These are phyloP conservation scores for Orientallactaga sibirica DNA, from an alignment of 2,797 vertebrate genomes.

Conservation along the genomic window DNA sequence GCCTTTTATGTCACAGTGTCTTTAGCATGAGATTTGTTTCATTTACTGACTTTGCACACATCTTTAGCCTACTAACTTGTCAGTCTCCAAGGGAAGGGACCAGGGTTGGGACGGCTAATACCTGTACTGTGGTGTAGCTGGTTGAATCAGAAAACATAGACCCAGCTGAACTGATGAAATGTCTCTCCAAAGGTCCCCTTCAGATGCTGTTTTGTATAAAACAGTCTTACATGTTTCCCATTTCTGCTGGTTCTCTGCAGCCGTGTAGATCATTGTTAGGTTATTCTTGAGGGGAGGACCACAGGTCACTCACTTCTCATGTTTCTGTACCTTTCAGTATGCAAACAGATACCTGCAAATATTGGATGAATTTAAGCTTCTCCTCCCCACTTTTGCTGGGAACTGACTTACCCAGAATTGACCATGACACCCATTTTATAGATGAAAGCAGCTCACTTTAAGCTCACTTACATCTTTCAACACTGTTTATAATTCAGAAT, in stretches of 20 bases:
- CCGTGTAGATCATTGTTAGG: not conserved
- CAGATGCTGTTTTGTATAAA: not conserved
- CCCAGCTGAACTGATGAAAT: not conserved
- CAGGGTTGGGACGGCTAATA: too few species aligned
- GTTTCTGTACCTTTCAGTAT: not conserved
- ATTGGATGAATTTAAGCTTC: not conserved
- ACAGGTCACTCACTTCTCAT: not conserved
- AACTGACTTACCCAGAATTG: not conserved
- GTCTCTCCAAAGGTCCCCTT: not conserved
- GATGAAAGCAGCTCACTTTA: constrained; percentile 2
- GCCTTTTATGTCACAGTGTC: not conserved
- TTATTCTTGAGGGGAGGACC: not conserved
- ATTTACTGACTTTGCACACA: not conserved
- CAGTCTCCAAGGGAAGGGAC: not conserved
- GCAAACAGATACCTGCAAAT: not conserved
- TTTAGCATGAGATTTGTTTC: not conserved
- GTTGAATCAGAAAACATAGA: not conserved
- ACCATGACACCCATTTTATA: not conserved
- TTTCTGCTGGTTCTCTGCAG: not conserved
- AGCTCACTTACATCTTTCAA: constrained; percentile 32
- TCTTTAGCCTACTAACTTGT: not conserved
- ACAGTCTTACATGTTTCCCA: not conserved
- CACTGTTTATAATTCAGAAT: constrained; percentile 19
- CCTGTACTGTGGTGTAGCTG: not conserved
- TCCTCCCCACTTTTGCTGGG: not conserved